These are phyloP conservation scores for Drosophila dunni DNA, from an alignment of 1,140 invertebrate species.

Conservation along the genomic window DNA sequence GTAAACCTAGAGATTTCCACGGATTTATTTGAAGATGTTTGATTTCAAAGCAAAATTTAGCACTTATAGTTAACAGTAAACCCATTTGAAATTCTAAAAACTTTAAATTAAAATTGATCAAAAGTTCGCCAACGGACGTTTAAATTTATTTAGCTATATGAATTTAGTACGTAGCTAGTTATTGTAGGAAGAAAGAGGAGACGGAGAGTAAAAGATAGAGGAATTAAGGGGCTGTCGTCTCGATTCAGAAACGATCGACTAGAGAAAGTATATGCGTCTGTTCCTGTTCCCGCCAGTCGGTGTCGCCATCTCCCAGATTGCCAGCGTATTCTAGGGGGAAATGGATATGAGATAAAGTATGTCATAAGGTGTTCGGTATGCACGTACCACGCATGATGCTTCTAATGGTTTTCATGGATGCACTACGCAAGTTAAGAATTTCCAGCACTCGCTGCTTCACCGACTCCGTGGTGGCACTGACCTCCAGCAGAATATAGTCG, in stretches of 20 bases:
- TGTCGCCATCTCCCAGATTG: constrained; percentile 94
- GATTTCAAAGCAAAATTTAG: too few relatives aligned
- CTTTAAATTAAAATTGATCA: constrained; percentile 26
- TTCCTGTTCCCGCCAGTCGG: constrained; percentile 93
- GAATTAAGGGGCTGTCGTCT: neutral
- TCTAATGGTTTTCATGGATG: constrained; percentile 96
- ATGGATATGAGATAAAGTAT: too few relatives aligned
- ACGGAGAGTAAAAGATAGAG: neutral
- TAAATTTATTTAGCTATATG: constrained; percentile 36
- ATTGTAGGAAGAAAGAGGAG: neutral
- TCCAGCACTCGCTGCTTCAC: constrained; percentile 95
- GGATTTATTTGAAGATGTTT: neutral
- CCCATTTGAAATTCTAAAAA: neutral
- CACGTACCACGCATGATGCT: constrained; percentile 97
- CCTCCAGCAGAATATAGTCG: constrained; percentile 97
- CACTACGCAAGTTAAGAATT: constrained; percentile 94
- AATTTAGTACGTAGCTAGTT: constrained; percentile 6
- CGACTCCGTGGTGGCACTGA: constrained; percentile 91
- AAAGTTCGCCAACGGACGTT: constrained; percentile 18
- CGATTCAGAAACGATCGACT: constrained; percentile 95
- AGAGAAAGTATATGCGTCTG: constrained; percentile 96
- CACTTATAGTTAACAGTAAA: too few relatives aligned
- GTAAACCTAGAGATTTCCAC: neutral
- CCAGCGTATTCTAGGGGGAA: constrained; percentile 93
- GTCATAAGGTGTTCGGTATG: too few relatives aligned